Conservation (phyloP, 1,140 invertebrate species). For the Listronotus oregonensis region DNA sequence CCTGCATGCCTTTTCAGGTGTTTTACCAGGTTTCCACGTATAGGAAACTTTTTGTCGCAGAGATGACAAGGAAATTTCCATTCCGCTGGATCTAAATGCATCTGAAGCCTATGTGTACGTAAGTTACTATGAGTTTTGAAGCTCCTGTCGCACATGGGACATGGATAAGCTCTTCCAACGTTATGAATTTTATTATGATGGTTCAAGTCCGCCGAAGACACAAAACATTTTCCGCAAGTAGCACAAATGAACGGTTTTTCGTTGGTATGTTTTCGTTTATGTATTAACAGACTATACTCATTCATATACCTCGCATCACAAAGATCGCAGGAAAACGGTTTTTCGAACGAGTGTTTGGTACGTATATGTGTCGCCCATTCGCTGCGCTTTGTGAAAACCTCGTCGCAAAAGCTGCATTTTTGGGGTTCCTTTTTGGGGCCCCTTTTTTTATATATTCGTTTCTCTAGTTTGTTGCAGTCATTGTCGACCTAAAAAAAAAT, state of each 20-base stretch:
- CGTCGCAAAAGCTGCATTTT: constrained; percentile 25
- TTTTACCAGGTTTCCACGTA: constrained; percentile 26
- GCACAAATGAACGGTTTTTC: constrained; percentile 36
- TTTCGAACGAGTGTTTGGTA: constrained; percentile 15
- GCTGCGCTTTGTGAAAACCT: constrained; percentile 9
- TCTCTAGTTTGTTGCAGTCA: not conserved
- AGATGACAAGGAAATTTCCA: constrained; percentile 31
- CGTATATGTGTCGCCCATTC: constrained; percentile 21
- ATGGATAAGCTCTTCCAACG: constrained; percentile 18
- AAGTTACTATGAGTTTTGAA: constrained; percentile 36
- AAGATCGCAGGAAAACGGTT: constrained; percentile 32
- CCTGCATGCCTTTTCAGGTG: constrained; percentile 35
- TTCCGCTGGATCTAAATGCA: constrained; percentile 31
- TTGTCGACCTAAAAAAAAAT: not conserved
- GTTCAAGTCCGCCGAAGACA: constrained; percentile 27
- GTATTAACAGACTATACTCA: constrained; percentile 28
- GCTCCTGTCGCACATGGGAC: constrained; percentile 22
- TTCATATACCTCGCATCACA: constrained; percentile 27
- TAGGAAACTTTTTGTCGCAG: constrained; percentile 34
- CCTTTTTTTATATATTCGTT: constrained; percentile 1
- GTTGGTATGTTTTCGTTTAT: constrained; percentile 29
- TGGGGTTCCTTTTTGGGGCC: constrained; percentile 17
- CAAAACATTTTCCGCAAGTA: constrained; percentile 32
- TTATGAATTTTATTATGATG: constrained; percentile 37
- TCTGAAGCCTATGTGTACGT: constrained; percentile 26